phyloP scores from a whole-genome alignment of 2,113 vertebrate species.

The Pristiophorus japonicus region DNA sequence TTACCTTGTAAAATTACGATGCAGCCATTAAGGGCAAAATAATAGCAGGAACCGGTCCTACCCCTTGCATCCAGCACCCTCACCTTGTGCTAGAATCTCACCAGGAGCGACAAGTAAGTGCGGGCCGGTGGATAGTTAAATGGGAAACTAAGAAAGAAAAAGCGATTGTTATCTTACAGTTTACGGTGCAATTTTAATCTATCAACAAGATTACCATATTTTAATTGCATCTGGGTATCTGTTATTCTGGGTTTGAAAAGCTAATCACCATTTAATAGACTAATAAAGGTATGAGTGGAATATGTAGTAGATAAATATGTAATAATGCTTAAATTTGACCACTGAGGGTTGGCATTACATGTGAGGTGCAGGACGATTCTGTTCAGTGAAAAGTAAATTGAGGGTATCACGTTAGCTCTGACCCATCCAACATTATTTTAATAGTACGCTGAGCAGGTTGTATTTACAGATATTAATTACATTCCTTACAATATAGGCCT shows the following conservation, averaged over 20 bases:
- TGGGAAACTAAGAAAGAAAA: too few relatives aligned
- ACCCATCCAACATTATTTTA: background rate
- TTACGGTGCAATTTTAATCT: background rate
- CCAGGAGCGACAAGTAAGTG: background rate
- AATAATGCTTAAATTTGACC: background rate
- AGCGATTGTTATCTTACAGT: background rate
- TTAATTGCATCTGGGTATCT: background rate
- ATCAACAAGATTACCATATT: background rate
- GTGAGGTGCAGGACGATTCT: background rate
- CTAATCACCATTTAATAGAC: slow-evolving; percentile 15
- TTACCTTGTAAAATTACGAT: background rate
- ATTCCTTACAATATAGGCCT: background rate
- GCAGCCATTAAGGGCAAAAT: background rate
- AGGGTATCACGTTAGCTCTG: background rate
- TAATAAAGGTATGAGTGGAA: background rate
- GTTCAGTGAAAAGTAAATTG: background rate
- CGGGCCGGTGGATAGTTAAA: background rate
- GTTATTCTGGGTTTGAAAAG: slow-evolving; percentile 9
- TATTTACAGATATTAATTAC: background rate
- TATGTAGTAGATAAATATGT: background rate
- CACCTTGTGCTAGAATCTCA: background rate
- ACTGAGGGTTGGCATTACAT: background rate
- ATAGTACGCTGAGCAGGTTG: background rate
- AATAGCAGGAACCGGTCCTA: too few relatives aligned
- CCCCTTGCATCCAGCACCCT: background rate